phyloP scores from a whole-genome alignment of 2,888 invertebrate genomes.

The Lucinisca nassula region DNA sequence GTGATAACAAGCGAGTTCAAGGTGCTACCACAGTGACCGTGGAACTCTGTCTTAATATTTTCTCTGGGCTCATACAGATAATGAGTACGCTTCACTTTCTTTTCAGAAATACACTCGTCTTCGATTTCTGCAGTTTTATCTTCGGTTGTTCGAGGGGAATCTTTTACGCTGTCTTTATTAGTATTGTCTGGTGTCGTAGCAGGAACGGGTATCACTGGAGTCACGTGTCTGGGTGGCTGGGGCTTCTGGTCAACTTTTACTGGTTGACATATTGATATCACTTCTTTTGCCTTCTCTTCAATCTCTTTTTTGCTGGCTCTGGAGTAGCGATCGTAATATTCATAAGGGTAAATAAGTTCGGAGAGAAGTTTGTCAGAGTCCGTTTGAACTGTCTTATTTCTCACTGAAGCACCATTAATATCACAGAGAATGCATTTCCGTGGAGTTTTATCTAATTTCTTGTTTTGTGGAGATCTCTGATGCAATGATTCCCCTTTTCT shows the following conservation, averaged over 20 bases:
- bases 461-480: neutral
- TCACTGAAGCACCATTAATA: conserved; percentile 52
- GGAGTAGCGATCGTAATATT: conserved; percentile 60
- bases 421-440: conserved; percentile 51
- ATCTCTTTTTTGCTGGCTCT: conserved; percentile 38
- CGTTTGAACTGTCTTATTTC: conserved; percentile 24
- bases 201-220: neutral
- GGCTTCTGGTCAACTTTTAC: conserved; percentile 34
- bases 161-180: neutral
- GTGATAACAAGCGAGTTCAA: conserved; percentile 45
- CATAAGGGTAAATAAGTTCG: conserved; percentile 65
- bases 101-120: neutral
- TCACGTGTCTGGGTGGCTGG: neutral
- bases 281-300: neutral
- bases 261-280: conserved; percentile 41
- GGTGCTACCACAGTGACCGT: conserved; percentile 29
- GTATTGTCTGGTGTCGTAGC: neutral
- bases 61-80: neutral
- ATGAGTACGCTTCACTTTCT: neutral
- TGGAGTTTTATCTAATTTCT: neutral
- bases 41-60: conserved; percentile 36
- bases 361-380: conserved; percentile 57
- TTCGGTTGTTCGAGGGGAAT: neutral
- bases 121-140: neutral
- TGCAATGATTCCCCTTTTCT: neutral